Conservation (phyloP, 1,140 invertebrate species). For the Archivesica marissinica region DNA sequence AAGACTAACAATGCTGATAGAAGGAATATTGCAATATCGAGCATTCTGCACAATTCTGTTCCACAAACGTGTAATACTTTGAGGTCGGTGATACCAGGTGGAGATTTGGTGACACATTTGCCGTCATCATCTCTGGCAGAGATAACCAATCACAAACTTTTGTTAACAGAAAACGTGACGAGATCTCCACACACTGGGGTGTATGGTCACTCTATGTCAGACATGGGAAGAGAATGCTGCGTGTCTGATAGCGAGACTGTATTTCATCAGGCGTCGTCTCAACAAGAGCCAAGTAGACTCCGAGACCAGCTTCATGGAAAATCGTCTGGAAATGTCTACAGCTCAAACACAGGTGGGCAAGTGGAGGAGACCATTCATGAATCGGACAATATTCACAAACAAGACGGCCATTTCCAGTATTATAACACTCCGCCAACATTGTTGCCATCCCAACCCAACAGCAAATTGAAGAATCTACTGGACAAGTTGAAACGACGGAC, state of each 20-base stretch:
- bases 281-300: neutral
- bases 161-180: neutral
- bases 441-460: neutral
- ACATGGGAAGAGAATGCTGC: neutral
- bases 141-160: neutral
- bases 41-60: neutral
- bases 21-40: neutral
- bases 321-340: neutral
- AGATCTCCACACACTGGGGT: neutral
- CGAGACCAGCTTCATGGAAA: neutral
- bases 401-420: no score
- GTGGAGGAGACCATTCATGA: neutral
- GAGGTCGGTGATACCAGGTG: neutral
- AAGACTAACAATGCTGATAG: neutral
- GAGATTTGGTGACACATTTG: neutral
- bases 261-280: neutral
- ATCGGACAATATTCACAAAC: no score
- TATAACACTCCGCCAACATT: neutral
- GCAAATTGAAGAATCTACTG: neutral
- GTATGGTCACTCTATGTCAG: neutral
- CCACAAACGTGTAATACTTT: neutral
- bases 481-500: constrained; percentile 1
- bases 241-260: neutral
- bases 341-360: neutral
- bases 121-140: neutral